phyloP scores from a whole-genome alignment of 2,888 invertebrate genomes.

The Pseudoips prasinana region DNA sequence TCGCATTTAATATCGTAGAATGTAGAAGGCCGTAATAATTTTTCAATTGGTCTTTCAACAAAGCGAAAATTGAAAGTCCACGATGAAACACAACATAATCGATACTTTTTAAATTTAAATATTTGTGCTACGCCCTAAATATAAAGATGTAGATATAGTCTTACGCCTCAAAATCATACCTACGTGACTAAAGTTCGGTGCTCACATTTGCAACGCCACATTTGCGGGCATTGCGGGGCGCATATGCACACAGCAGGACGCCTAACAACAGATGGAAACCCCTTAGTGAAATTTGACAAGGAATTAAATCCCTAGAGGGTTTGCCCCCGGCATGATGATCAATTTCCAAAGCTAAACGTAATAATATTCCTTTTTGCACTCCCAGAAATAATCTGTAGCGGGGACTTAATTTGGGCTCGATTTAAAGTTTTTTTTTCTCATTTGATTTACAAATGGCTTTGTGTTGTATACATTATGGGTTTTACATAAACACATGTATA shows the following conservation, averaged over 20 bases:
- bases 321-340: constrained; percentile 53
- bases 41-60: too few species aligned
- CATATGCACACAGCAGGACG: constrained; percentile 58
- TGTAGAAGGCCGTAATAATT: too few species aligned
- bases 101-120: too few species aligned
- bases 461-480: constrained; percentile 1
- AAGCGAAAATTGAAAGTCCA: too few species aligned
- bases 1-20: too few species aligned
- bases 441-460: constrained; percentile 27
- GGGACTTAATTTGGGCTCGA: constrained; percentile 41
- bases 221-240: constrained; percentile 24
- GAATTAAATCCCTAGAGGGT: constrained; percentile 54
- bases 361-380: constrained; percentile 63
- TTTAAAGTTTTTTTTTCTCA: constrained; percentile 33
- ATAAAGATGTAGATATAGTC: too few species aligned
- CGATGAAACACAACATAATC: too few species aligned
- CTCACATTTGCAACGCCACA: constrained; percentile 14
- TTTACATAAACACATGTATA: too few species aligned
- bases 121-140: too few species aligned
- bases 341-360: constrained; percentile 65
- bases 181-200: background rate
- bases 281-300: constrained; percentile 52
- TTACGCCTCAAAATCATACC: too few species aligned
- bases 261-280: constrained; percentile 38
- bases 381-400: constrained; percentile 43